Conservation (phyloP, 2,113 vertebrate species). For the Bombycilla garrulus region DNA sequence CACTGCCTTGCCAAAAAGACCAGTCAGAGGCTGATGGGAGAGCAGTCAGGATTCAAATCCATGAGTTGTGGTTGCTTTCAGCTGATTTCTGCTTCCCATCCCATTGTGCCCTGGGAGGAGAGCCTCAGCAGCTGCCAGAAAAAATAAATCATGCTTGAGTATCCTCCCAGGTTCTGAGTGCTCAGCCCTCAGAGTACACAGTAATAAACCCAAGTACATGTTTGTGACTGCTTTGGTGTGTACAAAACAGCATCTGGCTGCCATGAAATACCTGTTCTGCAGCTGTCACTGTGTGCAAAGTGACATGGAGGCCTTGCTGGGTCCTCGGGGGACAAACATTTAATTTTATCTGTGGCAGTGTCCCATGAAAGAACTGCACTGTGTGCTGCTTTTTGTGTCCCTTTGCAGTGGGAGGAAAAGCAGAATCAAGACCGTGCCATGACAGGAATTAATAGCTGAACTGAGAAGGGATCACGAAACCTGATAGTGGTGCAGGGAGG, state of each 20-base stretch:
- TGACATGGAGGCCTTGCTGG: not conserved
- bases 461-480: not conserved
- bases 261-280: not conserved
- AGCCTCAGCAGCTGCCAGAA: not conserved
- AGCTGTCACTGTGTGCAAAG: not conserved
- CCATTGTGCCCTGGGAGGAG: not conserved
- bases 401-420: not conserved
- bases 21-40: not conserved
- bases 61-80: not conserved
- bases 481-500: not conserved
- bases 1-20: not conserved
- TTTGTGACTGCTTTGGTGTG: not conserved
- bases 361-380: not conserved
- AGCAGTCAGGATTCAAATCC: not conserved
- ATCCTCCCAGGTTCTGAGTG: not conserved
- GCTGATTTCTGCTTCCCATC: not conserved
- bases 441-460: not conserved
- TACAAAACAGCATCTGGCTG: not conserved
- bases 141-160: not conserved
- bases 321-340: not conserved
- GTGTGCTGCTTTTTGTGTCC: not conserved
- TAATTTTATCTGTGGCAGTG: not conserved
- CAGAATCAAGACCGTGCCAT: not conserved
- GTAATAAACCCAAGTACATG: not conserved
- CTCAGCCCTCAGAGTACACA: not conserved